Conservation (phyloP, 2,888 invertebrate genomes). For the Cheilosia variabilis region DNA sequence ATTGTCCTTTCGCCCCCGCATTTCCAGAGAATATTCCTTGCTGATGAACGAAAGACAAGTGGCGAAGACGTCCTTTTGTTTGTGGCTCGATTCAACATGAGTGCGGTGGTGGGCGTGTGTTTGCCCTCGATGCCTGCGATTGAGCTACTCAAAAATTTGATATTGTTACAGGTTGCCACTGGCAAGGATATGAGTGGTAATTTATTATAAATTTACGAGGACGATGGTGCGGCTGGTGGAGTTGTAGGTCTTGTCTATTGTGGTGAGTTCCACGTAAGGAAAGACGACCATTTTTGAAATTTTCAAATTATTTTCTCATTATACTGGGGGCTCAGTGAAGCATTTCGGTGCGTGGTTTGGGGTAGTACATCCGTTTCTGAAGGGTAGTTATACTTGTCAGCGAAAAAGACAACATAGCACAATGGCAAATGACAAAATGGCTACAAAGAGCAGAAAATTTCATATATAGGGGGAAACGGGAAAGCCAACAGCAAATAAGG, state of each 20-base stretch:
- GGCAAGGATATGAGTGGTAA: slow-evolving; percentile 39
- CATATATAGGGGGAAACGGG: slow-evolving; percentile 25
- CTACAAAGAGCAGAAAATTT: slow-evolving; percentile 56
- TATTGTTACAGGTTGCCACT: slow-evolving; percentile 66
- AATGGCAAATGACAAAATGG: slow-evolving; percentile 68
- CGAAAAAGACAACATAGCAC: slow-evolving; percentile 39
- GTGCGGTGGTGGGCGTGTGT: slow-evolving; percentile 32
- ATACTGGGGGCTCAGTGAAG: slow-evolving; percentile 38
- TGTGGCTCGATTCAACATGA: slow-evolving; percentile 1
- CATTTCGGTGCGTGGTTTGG: slow-evolving; percentile 3
- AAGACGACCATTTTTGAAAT: slow-evolving; percentile 33
- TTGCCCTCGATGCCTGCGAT: slow-evolving; percentile 53
- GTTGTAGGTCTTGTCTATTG: background rate
- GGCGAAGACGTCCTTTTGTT: slow-evolving; percentile 58
- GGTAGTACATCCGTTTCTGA: slow-evolving; percentile 17
- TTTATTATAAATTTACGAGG: slow-evolving; percentile 36
- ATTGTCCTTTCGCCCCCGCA: slow-evolving; percentile 52
- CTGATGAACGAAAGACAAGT: slow-evolving; percentile 65
- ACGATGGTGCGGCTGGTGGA: background rate
- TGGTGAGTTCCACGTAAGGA: slow-evolving; percentile 34
- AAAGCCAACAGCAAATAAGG: slow-evolving; percentile 34
- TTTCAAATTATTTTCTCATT: slow-evolving; percentile 70
- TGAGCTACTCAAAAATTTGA: slow-evolving; percentile 73
- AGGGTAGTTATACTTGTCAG: slow-evolving; percentile 25
- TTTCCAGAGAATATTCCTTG: slow-evolving; percentile 61